Evolutionary conservation across 30 jellyfish, hydroid and myxozoan species (phyloP), one percentile per base, ranked within the genome.

Genomic region (Clytia hemisphaerica): DNA sequence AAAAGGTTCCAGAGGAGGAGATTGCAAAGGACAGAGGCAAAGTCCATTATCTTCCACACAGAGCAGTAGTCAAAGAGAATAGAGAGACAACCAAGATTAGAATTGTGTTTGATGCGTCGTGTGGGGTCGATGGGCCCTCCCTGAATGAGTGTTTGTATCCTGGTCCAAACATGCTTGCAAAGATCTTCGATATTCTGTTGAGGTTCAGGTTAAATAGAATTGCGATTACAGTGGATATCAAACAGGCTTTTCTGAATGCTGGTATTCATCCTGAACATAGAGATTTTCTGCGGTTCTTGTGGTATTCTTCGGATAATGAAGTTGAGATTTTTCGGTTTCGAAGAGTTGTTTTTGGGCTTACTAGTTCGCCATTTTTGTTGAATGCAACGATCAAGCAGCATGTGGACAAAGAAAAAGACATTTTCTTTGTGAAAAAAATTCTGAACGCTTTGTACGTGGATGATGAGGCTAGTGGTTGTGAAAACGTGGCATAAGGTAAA

Each of bases 301-400:
- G 86, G 86, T 72, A 27, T 1, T 21, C 59, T 25, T 57, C 34
- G n/a, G 36, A 22, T 18, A n/a, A n/a, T n/a, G 62, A 58, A 38
- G 29, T 58, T 6, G 29, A 47, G 9, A 31, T 59, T 31, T 48
- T 32, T 25, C 18, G 76, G 30, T 76, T 62, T 45, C 33, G 67
- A 30, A 14, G 90, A 45, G 53, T 59, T 6, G 83, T 47, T 3
- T 76, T 76, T 53, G 83, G 90, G 18, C 76, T 76, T 22, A 45
- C 83, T 27, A 35, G 83, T 32, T 45, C 75, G 4, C 76, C 67
- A 31, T 72, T 27, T 38, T 51, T 72, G 6, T 54, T 57, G 30
- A 72, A 72, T 38, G 77, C 64, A 12, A 36, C 76, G 15, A 57
- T 72, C 12, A 34, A 65, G 26, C 77, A 72, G 15, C 75, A 72